A percentile compares a stretch with the other conserved stretches of the same genome.
phyloP scores from a whole-genome alignment of 2,888 invertebrate genomes.

The Diarsia dahlii region DNA sequence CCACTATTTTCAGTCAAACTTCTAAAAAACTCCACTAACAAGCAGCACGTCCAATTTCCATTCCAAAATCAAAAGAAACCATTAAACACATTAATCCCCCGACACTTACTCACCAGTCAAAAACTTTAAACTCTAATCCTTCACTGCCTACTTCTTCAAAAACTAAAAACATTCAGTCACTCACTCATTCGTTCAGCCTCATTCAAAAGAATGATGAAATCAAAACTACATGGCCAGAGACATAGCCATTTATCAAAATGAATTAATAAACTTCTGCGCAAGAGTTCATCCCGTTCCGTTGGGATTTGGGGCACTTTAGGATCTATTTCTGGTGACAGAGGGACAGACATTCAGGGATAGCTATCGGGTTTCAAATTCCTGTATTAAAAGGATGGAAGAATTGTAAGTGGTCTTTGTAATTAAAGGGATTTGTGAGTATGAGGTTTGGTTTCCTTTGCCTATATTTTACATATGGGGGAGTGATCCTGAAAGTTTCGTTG shows the following conservation, averaged over 20 bases:
- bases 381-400: constrained; percentile 60
- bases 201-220: constrained; percentile 59
- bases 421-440: constrained; percentile 46
- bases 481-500: neutral
- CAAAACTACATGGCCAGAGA: constrained; percentile 50
- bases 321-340: constrained; percentile 64
- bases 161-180: constrained; percentile 24
- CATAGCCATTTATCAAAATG: constrained; percentile 61
- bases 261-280: constrained; percentile 65
- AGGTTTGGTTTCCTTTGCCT: neutral
- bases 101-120: constrained; percentile 1
- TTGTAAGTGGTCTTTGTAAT: constrained; percentile 51
- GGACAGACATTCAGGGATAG: constrained; percentile 45
- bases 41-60: neutral
- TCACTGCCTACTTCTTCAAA: constrained; percentile 35
- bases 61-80: constrained; percentile 11
- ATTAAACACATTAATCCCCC: constrained; percentile 7
- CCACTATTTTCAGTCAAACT: constrained; percentile 4
- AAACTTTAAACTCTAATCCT: constrained; percentile 34
- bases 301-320: constrained; percentile 65
- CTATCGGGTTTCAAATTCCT: constrained; percentile 61
- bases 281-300: constrained; percentile 62
- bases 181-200: constrained; percentile 33
- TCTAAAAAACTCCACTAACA: neutral
- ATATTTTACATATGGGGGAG: neutral